phyloP scores from a whole-genome alignment of 2,113 vertebrate genomes.

The Zingel zingel region DNA sequence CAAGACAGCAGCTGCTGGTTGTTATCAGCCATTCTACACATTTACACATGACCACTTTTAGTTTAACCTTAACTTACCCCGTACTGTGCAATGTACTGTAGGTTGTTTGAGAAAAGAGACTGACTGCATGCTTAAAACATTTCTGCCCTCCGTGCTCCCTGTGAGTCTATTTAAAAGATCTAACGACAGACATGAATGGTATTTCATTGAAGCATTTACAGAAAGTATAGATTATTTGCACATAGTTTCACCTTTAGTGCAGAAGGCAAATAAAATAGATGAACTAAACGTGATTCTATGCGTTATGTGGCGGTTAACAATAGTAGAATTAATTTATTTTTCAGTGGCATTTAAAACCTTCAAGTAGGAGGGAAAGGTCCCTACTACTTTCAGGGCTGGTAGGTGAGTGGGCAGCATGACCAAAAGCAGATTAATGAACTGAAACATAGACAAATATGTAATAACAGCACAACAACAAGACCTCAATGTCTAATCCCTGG shows the following conservation, averaged over 20 bases:
- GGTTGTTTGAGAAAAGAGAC: slow-evolving; percentile 1
- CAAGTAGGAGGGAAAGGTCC: neutral
- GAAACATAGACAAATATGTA: neutral
- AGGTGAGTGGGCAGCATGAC: too few relatives aligned
- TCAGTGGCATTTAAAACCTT: neutral
- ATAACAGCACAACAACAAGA: neutral
- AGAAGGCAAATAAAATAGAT: neutral
- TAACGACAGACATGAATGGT: slow-evolving; percentile 9
- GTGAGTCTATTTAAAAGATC: slow-evolving; percentile 27
- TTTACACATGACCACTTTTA: slow-evolving; percentile 32
- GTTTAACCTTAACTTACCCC: slow-evolving; percentile 50
- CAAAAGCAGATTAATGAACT: slow-evolving; percentile 1
- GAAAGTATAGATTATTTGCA: neutral
- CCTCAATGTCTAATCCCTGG: neutral
- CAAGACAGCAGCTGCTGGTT: slow-evolving; percentile 49
- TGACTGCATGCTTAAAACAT: slow-evolving; percentile 2
- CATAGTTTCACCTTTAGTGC: neutral
- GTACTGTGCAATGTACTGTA: neutral
- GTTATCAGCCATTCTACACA: slow-evolving; percentile 30
- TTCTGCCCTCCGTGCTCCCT: neutral
- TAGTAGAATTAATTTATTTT: neutral
- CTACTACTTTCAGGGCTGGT: neutral
- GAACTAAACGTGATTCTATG: neutral
- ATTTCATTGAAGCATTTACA: neutral
- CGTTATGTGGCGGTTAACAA: neutral